Conservation (phyloP, 2,888 invertebrate species). For the Ganaspis brasiliensis region DNA sequence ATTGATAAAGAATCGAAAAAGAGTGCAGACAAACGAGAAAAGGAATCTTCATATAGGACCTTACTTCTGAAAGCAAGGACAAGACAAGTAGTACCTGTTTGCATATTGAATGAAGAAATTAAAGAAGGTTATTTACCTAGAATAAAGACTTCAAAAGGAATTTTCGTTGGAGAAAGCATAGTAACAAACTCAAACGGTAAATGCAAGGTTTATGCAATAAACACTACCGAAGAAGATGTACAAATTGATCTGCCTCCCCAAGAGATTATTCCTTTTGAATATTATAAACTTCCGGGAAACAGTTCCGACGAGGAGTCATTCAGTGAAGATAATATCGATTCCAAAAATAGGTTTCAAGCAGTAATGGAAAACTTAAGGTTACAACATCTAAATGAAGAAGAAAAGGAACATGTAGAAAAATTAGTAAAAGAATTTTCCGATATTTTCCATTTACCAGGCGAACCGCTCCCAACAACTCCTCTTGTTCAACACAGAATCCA, state of each 20-base stretch:
- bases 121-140: neutral
- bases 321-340: no score
- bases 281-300: neutral
- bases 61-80: no score
- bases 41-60: neutral
- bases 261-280: neutral
- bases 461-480: constrained; percentile 34
- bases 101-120: neutral
- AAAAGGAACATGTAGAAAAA: neutral
- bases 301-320: neutral
- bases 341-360: no score
- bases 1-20: neutral
- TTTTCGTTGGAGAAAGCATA: neutral
- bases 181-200: neutral
- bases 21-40: neutral
- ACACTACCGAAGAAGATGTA: neutral
- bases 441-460: constrained; percentile 44
- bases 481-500: constrained; percentile 46
- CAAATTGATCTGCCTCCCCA: neutral
- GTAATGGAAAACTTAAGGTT: neutral
- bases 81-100: neutral
- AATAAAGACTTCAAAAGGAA: neutral
- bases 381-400: neutral
- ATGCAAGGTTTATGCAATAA: neutral
- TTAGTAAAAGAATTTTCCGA: constrained; percentile 20